phyloP scores from a whole-genome alignment of 2,888 invertebrate genomes.

The Branchipolynoe longqiensis region DNA sequence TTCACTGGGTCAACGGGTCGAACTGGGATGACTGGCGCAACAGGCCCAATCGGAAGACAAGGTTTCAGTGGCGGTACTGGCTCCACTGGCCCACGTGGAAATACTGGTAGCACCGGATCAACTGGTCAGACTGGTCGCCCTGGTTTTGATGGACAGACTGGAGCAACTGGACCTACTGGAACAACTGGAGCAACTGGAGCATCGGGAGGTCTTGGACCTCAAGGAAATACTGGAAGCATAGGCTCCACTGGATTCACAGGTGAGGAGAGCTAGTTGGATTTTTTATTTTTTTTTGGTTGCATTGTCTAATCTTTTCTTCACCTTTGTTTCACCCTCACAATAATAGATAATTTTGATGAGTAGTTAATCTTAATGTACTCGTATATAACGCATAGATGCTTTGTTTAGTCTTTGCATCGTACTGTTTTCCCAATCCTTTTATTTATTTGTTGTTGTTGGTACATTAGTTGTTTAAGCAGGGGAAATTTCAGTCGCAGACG shows the following conservation, averaged over 20 bases:
- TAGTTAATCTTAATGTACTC: too few species aligned
- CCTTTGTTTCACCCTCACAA: too few species aligned
- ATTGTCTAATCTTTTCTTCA: neutral
- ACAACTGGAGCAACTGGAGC: slow-evolving; percentile 55
- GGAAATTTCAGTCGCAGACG: too few species aligned
- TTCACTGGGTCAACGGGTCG: slow-evolving; percentile 57
- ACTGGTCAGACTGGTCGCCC: slow-evolving; percentile 53
- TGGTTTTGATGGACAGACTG: slow-evolving; percentile 39
- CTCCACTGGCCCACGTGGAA: slow-evolving; percentile 55
- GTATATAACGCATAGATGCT: too few species aligned
- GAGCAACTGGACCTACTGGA: slow-evolving; percentile 55
- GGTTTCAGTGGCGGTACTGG: slow-evolving; percentile 61
- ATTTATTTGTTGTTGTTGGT: too few species aligned
- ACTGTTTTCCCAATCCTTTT: too few species aligned
- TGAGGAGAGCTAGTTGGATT: neutral
- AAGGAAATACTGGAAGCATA: slow-evolving; percentile 44
- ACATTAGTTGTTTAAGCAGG: too few species aligned
- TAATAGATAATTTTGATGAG: too few species aligned
- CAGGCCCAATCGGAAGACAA: slow-evolving; percentile 59
- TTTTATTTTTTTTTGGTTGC: neutral
- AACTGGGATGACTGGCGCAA: slow-evolving; percentile 55
- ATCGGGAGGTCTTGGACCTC: slow-evolving; percentile 31
- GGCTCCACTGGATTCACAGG: slow-evolving; percentile 58
- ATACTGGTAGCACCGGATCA: slow-evolving; percentile 52
- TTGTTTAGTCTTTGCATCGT: too few species aligned